phyloP scores from a whole-genome alignment of 2,113 vertebrate genomes.

The Stictonetta naevosa region DNA sequence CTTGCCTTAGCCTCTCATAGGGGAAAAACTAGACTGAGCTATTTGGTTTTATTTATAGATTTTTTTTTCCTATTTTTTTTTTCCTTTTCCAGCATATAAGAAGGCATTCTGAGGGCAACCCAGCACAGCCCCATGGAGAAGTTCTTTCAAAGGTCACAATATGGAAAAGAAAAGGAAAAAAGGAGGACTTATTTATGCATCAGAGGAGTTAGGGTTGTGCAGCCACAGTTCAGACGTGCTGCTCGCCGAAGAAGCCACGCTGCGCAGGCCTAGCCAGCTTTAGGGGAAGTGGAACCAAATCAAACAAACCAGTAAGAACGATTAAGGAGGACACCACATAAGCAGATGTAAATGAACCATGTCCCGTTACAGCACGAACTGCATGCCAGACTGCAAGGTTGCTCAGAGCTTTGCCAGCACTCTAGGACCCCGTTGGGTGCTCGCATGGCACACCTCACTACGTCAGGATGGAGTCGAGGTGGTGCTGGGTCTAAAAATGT shows the following conservation, averaged over 20 bases:
- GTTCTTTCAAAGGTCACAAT: background rate
- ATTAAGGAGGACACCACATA: background rate
- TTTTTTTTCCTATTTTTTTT: background rate
- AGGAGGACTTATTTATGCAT: background rate
- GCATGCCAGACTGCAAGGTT: rapidly evolving
- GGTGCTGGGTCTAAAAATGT: background rate
- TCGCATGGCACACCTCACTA: rapidly evolving
- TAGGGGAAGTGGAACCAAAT: background rate
- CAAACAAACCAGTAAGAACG: background rate
- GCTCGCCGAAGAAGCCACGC: background rate
- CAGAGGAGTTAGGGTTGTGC: background rate
- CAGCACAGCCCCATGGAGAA: background rate
- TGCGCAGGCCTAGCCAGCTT: background rate
- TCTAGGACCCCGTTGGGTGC: background rate
- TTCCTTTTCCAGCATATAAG: background rate
- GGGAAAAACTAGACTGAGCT: background rate
- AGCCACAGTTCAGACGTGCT: background rate
- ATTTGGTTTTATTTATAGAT: background rate
- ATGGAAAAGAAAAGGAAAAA: no score
- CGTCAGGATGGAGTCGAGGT: background rate
- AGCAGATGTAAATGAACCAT: background rate
- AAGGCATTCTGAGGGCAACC: background rate
- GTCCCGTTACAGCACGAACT: background rate
- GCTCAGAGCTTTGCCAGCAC: background rate
- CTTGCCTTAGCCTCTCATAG: background rate